phyloP scores from a whole-genome alignment of 2,113 vertebrate genomes.

The Argyrosomus japonicus region DNA sequence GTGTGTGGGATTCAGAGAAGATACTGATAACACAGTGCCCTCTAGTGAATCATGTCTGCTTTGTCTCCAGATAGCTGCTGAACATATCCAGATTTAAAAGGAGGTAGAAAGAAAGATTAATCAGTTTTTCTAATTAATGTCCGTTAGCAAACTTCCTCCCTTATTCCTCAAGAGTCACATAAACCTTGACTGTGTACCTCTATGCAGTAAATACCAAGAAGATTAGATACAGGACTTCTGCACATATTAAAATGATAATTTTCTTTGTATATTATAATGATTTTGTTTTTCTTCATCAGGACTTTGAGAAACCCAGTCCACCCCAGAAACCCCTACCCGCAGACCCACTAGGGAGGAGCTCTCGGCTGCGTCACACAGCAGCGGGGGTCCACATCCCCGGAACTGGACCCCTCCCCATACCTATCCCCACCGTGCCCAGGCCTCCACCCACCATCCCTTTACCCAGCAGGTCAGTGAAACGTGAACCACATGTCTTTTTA shows the following conservation, averaged over 20 bases:
- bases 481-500: neutral
- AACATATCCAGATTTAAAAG: conserved; percentile 25
- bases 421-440: conserved; percentile 69
- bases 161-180: neutral
- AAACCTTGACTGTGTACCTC: neutral
- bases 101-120: conserved; percentile 1
- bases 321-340: conserved; percentile 93
- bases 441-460: conserved; percentile 70
- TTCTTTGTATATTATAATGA: too few relatives aligned
- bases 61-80: conserved; percentile 14
- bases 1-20: conserved; percentile 26
- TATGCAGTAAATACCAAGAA: neutral
- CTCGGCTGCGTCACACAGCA: conserved; percentile 51
- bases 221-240: neutral
- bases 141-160: neutral
- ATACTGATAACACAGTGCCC: conserved; percentile 74
- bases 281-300: conserved; percentile 75
- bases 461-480: conserved; percentile 85
- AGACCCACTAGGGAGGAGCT: conserved; percentile 84
- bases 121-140: conserved; percentile 1
- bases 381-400: conserved; percentile 48
- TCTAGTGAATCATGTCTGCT: conserved; percentile 62
- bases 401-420: conserved; percentile 49
- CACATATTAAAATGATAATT: too few relatives aligned
- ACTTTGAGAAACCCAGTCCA: conserved; percentile 86